Base-by-base conservation (phyloP, 2,797 vertebrate species). In the Kryptopterus vitreolus region DNA sequence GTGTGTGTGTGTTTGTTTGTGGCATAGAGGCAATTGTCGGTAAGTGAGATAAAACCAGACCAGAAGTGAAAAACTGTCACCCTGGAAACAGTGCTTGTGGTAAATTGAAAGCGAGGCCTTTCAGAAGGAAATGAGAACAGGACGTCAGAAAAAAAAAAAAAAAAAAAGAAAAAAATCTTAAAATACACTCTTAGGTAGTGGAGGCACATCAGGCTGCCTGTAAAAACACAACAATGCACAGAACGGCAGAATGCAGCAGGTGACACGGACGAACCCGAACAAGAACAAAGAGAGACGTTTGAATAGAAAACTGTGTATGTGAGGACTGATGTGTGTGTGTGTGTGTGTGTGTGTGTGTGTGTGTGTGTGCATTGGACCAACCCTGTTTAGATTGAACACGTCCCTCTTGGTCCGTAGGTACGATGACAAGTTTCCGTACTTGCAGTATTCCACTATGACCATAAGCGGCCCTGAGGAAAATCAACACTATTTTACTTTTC, bases 371-470 rank as follows among this genome's bases (percentile, higher is more conserved):
- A 15, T 9, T 2, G 16, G 43, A 79, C 91, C 87, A 73, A 99
- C 97, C 93, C 90, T 94, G 80, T 87, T 90, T 58, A 91, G 87
- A 66, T 92, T 89, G 88, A 97, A 98, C 50, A 94, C 90, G 1
- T 94, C 93, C 70, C 97, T 92, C 88, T 98, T 98, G 91, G 92
- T 95, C 90, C 96, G 97, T 83, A 99, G 91, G 83, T 96, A 99
- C 85, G 93, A 89, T 72, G 97, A 99, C 58, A 99, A 92, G 86
- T 99, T 99, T 73, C 97, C 97, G 22, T 96, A 94, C 82, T 93
- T 91, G 91, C 97, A 99, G 85, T 95, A 98, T 88, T 99, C 97
- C 12, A 99, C 97, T 35, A 99, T 97, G 73, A 98, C 92, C 97
- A 99, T 96, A 83, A 98, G 89, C 16, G 96, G 96, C 38, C 96